Evolutionary conservation across 2,888 invertebrate genomes (phyloP).

Genomic region (Scaptomyza cyrtandrae): DNA sequence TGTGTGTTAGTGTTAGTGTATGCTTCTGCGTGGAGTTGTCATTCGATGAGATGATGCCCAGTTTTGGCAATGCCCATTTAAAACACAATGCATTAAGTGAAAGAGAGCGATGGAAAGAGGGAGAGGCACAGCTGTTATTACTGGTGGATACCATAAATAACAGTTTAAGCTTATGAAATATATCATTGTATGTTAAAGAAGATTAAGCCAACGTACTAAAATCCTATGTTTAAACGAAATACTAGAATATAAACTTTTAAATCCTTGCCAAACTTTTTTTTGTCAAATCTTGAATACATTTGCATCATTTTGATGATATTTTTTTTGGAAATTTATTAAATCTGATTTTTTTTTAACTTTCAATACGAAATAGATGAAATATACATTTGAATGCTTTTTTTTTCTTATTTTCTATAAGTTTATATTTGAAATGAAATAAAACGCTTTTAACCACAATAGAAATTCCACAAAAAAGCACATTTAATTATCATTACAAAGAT

Average conservation of each 20-base stretch:
- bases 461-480: background rate
- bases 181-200: background rate
- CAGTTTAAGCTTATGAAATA: background rate
- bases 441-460: no score
- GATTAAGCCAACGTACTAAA: background rate
- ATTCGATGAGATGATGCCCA: slow-evolving; percentile 40
- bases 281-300: no score
- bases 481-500: slow-evolving; percentile 4
- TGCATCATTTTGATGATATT: no score
- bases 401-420: no score
- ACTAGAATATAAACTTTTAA: no score
- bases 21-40: slow-evolving; percentile 37
- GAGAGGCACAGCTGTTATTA: background rate
- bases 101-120: background rate
- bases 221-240: no score
- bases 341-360: no score
- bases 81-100: background rate
- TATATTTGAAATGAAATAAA: no score
- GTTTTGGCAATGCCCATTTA: slow-evolving; percentile 1
- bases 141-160: background rate
- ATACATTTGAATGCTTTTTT: no score
- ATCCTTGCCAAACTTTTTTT: no score
- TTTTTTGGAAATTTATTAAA: no score
- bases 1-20: slow-evolving; percentile 1
- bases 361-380: no score